Evolutionary conservation across 2,888 invertebrate species (phyloP).

Genomic region (Phyto melanocephala): DNA sequence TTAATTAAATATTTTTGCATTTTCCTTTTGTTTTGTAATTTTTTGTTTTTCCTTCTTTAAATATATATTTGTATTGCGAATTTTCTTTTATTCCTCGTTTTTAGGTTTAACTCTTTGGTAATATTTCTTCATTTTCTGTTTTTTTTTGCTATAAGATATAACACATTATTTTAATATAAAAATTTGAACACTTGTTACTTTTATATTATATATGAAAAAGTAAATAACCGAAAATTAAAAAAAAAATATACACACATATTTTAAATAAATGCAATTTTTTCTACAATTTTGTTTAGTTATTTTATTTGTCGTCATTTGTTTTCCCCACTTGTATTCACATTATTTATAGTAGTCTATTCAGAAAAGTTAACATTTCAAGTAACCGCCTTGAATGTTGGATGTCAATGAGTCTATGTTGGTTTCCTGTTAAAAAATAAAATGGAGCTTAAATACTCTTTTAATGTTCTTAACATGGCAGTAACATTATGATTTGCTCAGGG

Average conservation of each 20-base stretch:
- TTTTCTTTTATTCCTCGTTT: constrained; percentile 48
- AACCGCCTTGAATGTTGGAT: constrained; percentile 64
- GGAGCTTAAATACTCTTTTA: constrained; percentile 23
- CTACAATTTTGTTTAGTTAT: constrained; percentile 4
- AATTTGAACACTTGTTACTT: constrained; percentile 33
- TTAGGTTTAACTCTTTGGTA: constrained; percentile 49
- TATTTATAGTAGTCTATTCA: constrained; percentile 25
- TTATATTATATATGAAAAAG: neutral
- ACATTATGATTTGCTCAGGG: too few relatives aligned
- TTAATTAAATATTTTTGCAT: constrained; percentile 44
- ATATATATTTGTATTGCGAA: constrained; percentile 52
- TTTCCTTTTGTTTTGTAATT: constrained; percentile 12
- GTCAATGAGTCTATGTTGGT: constrained; percentile 27
- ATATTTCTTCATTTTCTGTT: constrained; percentile 40
- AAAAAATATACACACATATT: too few relatives aligned
- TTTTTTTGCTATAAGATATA: too few relatives aligned
- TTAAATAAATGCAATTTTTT: too few relatives aligned
- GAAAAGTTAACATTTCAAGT: constrained; percentile 62
- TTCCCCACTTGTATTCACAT: constrained; percentile 63
- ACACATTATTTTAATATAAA: constrained; percentile 15
- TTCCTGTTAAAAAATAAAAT: constrained; percentile 13
- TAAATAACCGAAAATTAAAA: too few relatives aligned
- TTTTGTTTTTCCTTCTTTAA: constrained; percentile 21
- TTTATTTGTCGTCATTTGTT: constrained; percentile 60
- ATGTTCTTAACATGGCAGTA: constrained; percentile 7